phyloP scores from a whole-genome alignment of 2,888 invertebrate species.

The Venustoraphidia nigricollis region DNA sequence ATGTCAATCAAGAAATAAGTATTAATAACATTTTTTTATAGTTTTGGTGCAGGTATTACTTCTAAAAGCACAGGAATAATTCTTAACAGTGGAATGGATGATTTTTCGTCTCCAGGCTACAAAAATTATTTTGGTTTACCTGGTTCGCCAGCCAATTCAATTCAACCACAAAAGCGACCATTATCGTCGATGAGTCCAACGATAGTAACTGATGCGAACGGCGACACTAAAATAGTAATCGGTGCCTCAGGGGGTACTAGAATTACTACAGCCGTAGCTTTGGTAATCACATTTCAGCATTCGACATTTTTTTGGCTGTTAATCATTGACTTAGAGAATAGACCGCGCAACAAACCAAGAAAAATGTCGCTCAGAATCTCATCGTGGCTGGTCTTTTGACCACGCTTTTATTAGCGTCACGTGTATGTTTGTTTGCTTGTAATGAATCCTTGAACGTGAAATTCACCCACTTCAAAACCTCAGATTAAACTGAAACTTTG shows the following conservation, averaged over 20 bases:
- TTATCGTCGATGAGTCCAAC: slow-evolving; percentile 78
- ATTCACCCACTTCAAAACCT: no score
- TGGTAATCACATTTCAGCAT: slow-evolving; percentile 28
- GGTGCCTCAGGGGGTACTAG: slow-evolving; percentile 76
- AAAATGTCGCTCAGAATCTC: no score
- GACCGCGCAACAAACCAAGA: background rate
- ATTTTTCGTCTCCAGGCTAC: slow-evolving; percentile 70
- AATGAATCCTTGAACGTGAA: no score
- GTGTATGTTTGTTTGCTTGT: no score
- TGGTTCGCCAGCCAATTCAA: slow-evolving; percentile 67
- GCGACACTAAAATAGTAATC: slow-evolving; percentile 53
- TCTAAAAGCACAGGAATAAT: slow-evolving; percentile 74
- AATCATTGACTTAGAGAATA: background rate
- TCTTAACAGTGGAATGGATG: slow-evolving; percentile 93
- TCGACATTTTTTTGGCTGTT: background rate
- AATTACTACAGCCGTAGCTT: slow-evolving; percentile 58
- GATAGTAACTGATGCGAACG: slow-evolving; percentile 50
- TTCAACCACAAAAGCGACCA: slow-evolving; percentile 65
- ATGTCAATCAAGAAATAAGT: no score
- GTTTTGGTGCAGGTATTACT: slow-evolving; percentile 69
- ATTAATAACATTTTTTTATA: slow-evolving; percentile 24
- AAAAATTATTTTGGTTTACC: slow-evolving; percentile 53
- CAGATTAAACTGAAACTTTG: no score
- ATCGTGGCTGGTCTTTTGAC: no score
- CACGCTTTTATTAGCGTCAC: no score